A percentile compares a stretch with the other conserved stretches of the same genome.
Evolutionary conservation across 2,888 invertebrate genomes (phyloP).

Genomic region (Acrobasis consociella): DNA sequence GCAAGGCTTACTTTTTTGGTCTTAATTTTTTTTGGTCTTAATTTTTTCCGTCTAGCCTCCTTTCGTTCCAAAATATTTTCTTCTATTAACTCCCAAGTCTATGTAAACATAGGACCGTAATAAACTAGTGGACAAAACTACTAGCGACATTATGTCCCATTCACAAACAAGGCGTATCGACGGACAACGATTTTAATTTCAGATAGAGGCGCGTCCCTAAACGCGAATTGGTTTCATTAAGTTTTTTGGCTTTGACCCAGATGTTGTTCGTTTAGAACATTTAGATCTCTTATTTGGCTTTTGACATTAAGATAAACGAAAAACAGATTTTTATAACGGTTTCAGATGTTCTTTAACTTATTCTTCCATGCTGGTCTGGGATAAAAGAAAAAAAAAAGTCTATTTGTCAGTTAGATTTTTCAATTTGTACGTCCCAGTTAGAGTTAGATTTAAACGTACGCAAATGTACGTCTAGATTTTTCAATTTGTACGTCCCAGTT

Average conservation of each 20-base stretch:
- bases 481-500: neutral
- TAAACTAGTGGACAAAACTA: constrained; percentile 13
- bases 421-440: neutral
- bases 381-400: no score
- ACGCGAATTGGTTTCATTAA: constrained; percentile 36
- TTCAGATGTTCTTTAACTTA: no score
- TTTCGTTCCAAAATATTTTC: neutral
- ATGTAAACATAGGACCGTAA: neutral
- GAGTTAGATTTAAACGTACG: neutral
- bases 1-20: no score
- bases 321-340: no score
- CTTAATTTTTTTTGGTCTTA: no score
- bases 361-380: no score
- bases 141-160: neutral
- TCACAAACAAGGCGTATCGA: constrained; percentile 26
- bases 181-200: constrained; percentile 42
- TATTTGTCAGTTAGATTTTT: no score
- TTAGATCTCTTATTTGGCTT: neutral
- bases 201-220: constrained; percentile 38
- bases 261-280: neutral
- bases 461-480: neutral
- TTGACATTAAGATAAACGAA: no score
- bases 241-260: constrained; percentile 28
- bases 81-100: neutral
- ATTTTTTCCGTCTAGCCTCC: no score